Base-by-base conservation (phyloP, 1,140 invertebrate genomes). In the Idris sp. region DNA sequence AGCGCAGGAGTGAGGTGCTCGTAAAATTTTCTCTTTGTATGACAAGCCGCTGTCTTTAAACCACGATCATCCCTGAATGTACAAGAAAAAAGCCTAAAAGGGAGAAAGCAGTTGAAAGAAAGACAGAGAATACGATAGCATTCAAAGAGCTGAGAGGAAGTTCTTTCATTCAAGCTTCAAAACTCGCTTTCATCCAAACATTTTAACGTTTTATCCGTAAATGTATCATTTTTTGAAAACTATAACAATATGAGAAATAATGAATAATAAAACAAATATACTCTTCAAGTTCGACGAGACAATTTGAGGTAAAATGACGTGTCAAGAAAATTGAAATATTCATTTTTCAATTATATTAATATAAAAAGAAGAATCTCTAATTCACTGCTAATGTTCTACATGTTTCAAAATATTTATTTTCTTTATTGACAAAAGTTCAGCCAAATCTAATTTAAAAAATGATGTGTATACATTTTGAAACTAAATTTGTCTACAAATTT, bases 21-120 rank as follows among this genome's bases (percentile, higher is more conserved):
- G 81, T 85, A 86, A 86, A 86, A 68, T 84, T 81, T 84, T 82
- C 83, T 81, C 79, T 77, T 80, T 80, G 82, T 83, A 83, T 77
- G 79, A 78, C 77, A 76, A 61, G 78, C 74, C 79, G 78, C 74
- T 74, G 79, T 80, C 78, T 80, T 84, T 80, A 83, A 79, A 84
- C 82, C 81, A 76, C 82, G 81, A 81, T 78, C 76, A 73, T 81
- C 76, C 82, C 80, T 79, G 74, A 78, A 61, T 72, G 68, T 68
- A 76, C 36, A 30, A 72, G 53, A 43, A 67, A 64, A 61, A 68
- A 58, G 48, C 36, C 3, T 41, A 67, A 25, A 54, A 53, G 36
- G 56, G 68, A 54, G 53, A 35, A 74, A n/a, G n/a, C n/a, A n/a
- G n/a, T n/a, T n/a, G 59, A 53, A 30, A 46, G 33, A 77, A 6